phyloP scores from a whole-genome alignment of 1,140 invertebrate genomes.

The Drosophila watanabei region DNA sequence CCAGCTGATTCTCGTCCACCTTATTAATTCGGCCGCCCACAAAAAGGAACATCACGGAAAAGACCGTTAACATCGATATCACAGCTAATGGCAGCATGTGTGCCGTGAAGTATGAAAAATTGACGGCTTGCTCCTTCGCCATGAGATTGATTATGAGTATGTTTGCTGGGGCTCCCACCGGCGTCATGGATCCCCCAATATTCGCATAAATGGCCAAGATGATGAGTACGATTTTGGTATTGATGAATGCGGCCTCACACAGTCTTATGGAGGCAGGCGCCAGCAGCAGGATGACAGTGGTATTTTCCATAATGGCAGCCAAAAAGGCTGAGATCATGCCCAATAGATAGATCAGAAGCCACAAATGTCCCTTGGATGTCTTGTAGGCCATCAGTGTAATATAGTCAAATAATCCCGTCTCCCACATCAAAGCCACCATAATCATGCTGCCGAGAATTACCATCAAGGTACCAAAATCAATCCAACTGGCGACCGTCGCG shows the following conservation, averaged over 20 bases:
- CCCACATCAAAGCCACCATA: constrained; percentile 92
- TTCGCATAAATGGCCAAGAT: constrained; percentile 93
- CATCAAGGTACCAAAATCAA: constrained; percentile 93
- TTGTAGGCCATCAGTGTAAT: constrained; percentile 88
- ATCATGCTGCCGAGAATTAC: constrained; percentile 96
- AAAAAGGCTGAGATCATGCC: constrained; percentile 92
- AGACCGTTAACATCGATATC: constrained; percentile 88
- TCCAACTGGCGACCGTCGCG: constrained; percentile 91
- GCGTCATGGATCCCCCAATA: constrained; percentile 93
- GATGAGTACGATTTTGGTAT: constrained; percentile 92
- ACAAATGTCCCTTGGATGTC: constrained; percentile 91
- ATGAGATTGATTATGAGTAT: constrained; percentile 93
- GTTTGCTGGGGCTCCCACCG: constrained; percentile 95
- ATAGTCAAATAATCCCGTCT: constrained; percentile 95
- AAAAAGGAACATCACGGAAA: constrained; percentile 89
- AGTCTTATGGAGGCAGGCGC: constrained; percentile 95
- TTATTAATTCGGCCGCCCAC: constrained; percentile 89
- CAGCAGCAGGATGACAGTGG: constrained; percentile 94
- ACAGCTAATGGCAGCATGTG: constrained; percentile 92
- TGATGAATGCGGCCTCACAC: constrained; percentile 94
- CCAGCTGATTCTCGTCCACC: constrained; percentile 90
- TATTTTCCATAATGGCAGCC: constrained; percentile 94
- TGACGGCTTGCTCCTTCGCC: constrained; percentile 87
- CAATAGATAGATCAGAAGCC: constrained; percentile 92
- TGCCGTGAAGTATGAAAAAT: constrained; percentile 90